A percentile compares a stretch with the other conserved stretches of the same genome.
Conservation (phyloP, 2,888 invertebrate species). For the Cantharis nigra region DNA sequence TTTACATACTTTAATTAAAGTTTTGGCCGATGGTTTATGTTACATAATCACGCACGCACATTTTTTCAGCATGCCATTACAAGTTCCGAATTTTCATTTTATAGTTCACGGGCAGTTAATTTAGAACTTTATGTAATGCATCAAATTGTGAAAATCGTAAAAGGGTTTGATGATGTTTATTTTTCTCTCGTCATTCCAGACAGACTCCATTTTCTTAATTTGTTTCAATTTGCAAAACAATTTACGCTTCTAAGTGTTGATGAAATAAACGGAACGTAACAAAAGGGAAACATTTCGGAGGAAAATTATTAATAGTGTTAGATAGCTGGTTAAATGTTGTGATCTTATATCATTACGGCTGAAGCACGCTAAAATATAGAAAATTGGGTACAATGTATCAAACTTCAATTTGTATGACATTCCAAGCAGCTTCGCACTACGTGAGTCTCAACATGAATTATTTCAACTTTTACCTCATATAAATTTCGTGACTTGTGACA, state of each 20-base stretch:
- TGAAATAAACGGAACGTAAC: not conserved
- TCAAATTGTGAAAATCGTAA: not conserved
- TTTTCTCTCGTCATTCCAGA: not conserved
- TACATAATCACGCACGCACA: not conserved
- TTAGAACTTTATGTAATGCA: not conserved
- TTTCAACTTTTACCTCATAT: not conserved
- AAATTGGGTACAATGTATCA: slow-evolving; percentile 5
- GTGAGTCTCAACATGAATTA: slow-evolving; percentile 7
- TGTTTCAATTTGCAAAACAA: not conserved
- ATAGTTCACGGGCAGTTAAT: not conserved
- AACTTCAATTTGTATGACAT: slow-evolving; percentile 16
- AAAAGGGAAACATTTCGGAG: slow-evolving; percentile 2
- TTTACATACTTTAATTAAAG: slow-evolving; percentile 6
- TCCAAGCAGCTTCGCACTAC: not conserved
- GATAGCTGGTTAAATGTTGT: slow-evolving; percentile 3
- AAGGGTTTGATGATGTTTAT: not conserved
- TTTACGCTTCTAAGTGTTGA: not conserved
- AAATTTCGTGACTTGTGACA: not conserved
- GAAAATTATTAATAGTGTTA: slow-evolving; percentile 9
- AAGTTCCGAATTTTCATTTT: not conserved
- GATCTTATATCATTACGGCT: not conserved
- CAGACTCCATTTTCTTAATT: not conserved
- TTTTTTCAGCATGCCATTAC: not conserved
- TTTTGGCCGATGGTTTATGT: not conserved
- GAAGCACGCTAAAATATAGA: not conserved